A percentile compares a stretch with the other conserved stretches of the same genome.
These are phyloP conservation scores for Trypoxylon attenuatum DNA, from an alignment of 2,888 invertebrate species.

Conservation along the genomic window DNA sequence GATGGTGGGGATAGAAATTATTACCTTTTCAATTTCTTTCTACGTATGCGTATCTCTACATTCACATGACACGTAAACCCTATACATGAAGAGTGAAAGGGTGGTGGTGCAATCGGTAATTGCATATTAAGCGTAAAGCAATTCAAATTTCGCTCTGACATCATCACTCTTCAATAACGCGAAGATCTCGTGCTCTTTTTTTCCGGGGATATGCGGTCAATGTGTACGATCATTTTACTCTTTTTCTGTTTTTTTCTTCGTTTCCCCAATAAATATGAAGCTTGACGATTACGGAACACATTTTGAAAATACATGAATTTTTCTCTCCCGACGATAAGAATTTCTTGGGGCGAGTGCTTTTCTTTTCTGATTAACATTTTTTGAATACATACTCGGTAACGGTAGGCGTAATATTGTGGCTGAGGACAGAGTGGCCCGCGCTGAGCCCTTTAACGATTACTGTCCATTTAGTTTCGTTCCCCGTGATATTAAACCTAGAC, in stretches of 20 bases:
- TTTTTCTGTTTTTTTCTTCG: no score
- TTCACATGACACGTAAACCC: not conserved
- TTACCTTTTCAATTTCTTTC: conserved; percentile 1
- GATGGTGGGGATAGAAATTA: not conserved
- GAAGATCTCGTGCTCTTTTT: not conserved
- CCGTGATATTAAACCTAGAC: conserved; percentile 73
- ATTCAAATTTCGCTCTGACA: not conserved
- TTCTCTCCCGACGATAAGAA: not conserved
- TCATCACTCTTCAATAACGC: not conserved
- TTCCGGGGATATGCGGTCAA: not conserved
- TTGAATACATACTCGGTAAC: conserved; percentile 74
- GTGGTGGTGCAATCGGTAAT: not conserved
- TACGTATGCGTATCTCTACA: not conserved
- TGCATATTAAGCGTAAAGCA: not conserved
- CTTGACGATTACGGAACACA: not conserved
- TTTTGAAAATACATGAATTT: not conserved
- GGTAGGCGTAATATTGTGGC: conserved; percentile 78
- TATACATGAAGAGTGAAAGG: no score
- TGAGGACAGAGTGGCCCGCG: conserved; percentile 82
- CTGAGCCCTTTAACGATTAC: conserved; percentile 79
- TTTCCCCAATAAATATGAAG: no score
- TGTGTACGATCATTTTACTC: not conserved
- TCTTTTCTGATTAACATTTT: not conserved
- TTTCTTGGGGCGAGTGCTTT: not conserved
- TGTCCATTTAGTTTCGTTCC: conserved; percentile 65